Conservation (phyloP, 2,888 invertebrate genomes). For the Hydroisotoma schaefferi region DNA sequence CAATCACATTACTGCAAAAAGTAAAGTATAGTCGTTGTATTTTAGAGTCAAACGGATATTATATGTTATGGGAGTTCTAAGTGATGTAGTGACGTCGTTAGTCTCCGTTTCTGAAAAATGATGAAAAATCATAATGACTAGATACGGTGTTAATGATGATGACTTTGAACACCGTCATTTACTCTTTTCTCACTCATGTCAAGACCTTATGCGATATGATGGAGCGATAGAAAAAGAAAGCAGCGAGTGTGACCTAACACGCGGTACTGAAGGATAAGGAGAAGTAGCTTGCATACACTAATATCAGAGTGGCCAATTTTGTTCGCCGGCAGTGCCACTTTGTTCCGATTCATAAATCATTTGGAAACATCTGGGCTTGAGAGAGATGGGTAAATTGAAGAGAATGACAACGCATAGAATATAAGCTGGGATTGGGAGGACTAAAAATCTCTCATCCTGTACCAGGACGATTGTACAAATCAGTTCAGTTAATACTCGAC, state of each 20-base stretch:
- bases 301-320: conserved; percentile 15
- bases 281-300: not conserved
- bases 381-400: conserved; percentile 23
- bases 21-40: too few species aligned
- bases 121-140: not conserved
- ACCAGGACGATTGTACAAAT: too few species aligned
- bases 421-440: too few species aligned
- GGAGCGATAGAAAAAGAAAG: not conserved
- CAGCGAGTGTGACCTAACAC: not conserved
- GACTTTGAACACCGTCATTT: conserved; percentile 10
- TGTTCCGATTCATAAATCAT: conserved; percentile 46
- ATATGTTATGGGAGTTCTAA: too few species aligned
- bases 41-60: too few species aligned
- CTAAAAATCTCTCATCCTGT: too few species aligned
- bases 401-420: too few species aligned
- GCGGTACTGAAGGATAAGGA: not conserved
- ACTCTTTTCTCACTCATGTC: not conserved
- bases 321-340: conserved; percentile 28
- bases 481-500: too few species aligned
- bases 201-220: not conserved
- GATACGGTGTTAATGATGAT: conserved; percentile 35
- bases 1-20: too few species aligned
- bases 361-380: conserved; percentile 47
- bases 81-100: not conserved
- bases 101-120: not conserved